Conservation (phyloP, 2,797 vertebrate genomes). For the Euthynnus affinis region DNA sequence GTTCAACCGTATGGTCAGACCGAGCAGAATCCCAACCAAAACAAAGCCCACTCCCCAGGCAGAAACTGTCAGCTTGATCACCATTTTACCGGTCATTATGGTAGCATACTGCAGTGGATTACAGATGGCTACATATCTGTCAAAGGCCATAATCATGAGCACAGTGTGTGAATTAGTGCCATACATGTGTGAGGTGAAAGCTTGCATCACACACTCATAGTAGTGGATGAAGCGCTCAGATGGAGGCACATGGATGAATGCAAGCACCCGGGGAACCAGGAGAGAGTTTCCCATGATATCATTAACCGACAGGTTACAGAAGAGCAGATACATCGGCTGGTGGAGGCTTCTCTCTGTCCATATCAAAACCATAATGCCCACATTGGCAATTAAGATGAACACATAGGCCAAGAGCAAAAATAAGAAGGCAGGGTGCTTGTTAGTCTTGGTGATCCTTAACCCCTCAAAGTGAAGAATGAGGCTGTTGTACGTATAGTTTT, state of each 20-base stretch:
- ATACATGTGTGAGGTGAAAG: conserved; percentile 84
- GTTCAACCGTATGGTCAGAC: conserved; percentile 51
- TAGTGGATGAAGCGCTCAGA: conserved; percentile 84
- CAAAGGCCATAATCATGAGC: conserved; percentile 88
- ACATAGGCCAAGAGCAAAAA: conserved; percentile 54
- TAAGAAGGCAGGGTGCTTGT: conserved; percentile 42
- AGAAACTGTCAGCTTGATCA: conserved; percentile 70
- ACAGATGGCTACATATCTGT: conserved; percentile 88
- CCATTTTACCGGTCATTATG: conserved; percentile 76
- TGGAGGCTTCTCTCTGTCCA: conserved; percentile 73
- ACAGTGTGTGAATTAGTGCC: conserved; percentile 81
- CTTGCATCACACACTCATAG: conserved; percentile 84
- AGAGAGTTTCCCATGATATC: conserved; percentile 81
- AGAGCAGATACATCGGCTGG: conserved; percentile 86
- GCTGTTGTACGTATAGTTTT: conserved; percentile 65
- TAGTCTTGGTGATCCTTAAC: conserved; percentile 10
- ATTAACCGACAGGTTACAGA: conserved; percentile 80
- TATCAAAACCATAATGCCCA: conserved; percentile 49
- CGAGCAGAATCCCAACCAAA: conserved; percentile 55
- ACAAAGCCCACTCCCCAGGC: conserved; percentile 68
- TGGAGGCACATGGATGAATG: conserved; percentile 76
- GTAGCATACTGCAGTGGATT: conserved; percentile 80
- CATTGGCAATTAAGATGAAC: conserved; percentile 49
- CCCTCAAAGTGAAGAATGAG: conserved; percentile 63
- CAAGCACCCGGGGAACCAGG: conserved; percentile 78